Conservation (phyloP, 2,797 vertebrate species). For the Manis javanica region DNA sequence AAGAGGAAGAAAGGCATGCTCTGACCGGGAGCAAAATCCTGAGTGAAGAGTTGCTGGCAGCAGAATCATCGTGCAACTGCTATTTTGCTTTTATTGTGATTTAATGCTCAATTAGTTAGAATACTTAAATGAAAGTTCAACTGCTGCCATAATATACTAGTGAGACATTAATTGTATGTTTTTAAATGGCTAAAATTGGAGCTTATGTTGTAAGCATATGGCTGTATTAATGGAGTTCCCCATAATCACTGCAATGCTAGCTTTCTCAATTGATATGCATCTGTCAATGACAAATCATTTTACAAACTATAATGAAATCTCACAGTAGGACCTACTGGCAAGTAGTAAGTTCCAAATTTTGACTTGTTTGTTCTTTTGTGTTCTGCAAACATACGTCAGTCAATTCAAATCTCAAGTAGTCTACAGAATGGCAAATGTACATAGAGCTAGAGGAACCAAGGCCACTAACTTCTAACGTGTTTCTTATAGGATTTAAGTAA, state of each 20-base stretch:
- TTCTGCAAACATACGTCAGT: background rate
- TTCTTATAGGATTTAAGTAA: background rate
- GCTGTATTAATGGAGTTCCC: constrained; percentile 16
- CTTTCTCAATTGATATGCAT: constrained; percentile 56
- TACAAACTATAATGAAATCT: constrained; percentile 36
- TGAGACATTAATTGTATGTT: constrained; percentile 41
- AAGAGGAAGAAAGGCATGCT: background rate
- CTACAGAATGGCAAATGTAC: background rate
- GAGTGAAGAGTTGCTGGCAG: constrained; percentile 43
- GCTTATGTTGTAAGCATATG: constrained; percentile 46
- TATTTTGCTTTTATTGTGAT: constrained; percentile 66
- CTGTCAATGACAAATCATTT: constrained; percentile 37
- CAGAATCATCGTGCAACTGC: background rate
- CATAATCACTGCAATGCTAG: background rate
- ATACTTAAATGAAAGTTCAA: constrained; percentile 43
- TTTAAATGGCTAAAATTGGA: constrained; percentile 59
- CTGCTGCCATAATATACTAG: background rate
- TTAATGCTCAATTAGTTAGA: constrained; percentile 70
- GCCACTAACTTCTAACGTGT: background rate
- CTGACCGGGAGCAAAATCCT: background rate
- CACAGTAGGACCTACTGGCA: background rate
- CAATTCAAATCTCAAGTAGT: background rate
- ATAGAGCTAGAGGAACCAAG: background rate
- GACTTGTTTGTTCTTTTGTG: background rate
- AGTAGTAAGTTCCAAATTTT: constrained; percentile 1